Evolutionary conservation across 1,140 invertebrate species (phyloP).

Genomic region (Drosophila sp.): DNA sequence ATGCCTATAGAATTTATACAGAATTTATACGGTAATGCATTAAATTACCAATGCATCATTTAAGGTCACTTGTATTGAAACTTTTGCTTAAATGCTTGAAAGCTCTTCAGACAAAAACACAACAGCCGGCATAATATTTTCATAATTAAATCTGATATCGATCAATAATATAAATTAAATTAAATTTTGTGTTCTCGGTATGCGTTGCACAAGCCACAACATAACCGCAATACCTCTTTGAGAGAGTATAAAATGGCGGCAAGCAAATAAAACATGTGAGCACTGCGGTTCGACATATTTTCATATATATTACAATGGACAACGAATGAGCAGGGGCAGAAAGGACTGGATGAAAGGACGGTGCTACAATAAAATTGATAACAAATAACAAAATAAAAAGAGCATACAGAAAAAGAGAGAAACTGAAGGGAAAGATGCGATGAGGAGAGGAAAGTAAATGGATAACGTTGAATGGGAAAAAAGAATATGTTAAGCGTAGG

Average conservation of each 20-base stretch:
- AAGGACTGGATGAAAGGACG: conserved; percentile 16
- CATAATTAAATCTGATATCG: background rate
- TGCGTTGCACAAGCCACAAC: background rate
- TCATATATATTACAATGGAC: conserved; percentile 18
- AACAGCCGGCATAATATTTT: no score
- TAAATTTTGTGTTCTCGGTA: background rate
- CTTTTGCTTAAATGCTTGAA: no score
- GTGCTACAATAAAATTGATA: conserved; percentile 45
- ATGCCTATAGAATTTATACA: background rate
- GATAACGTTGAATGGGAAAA: background rate
- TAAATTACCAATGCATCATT: no score
- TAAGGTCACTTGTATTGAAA: no score
- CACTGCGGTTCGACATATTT: conserved; percentile 21
- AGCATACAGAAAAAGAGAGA: background rate
- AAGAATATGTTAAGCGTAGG: conserved; percentile 21
- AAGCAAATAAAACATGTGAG: conserved; percentile 9
- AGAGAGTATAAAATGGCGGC: conserved; percentile 7
- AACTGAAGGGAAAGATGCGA: background rate
- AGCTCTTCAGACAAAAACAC: no score
- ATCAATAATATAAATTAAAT: background rate
- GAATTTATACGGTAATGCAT: no score
- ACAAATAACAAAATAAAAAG: conserved; percentile 29
- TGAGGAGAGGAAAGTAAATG: no score
- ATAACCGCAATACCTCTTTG: conserved; percentile 10
- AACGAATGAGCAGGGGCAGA: no score